Evolutionary conservation across 2,113 vertebrate genomes (phyloP), one percentile per base, ranked within the genome.

Genomic region (Eulacestoma nigropectus): DNA sequence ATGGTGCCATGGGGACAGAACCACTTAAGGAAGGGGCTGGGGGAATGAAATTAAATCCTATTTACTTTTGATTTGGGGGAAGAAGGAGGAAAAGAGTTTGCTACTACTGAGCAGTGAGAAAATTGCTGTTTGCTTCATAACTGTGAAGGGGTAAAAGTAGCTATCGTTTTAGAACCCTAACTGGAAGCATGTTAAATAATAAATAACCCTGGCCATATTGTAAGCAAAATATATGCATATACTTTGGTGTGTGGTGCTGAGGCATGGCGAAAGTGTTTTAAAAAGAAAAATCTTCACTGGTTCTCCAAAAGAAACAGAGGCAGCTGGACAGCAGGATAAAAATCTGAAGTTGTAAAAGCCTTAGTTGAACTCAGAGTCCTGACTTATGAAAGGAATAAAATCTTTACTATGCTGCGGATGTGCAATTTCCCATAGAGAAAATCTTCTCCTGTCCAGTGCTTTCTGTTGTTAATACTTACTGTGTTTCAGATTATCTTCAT

Each of bases 321-420:
- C 39, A 77, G 19, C 39, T 93, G 76, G 79, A 56, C 35, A 84
- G 64, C 13, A 86, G 73, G 44, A 84, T 88, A 86, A 92, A 94
- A 96, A 67, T 37, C n/a, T n/a, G 26, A 65, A 79, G 73, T 46
- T 42, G 13, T 95, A 91, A 93, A 93, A 89, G 62, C 85, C 80
- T 82, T 62, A 64, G 79, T 5, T 92, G 83, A 89, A 60, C 79
- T 78, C 83, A 76, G 85, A 72, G 78, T 41, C 68, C 47, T 92
- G 93, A 97, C 76, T 95, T 96, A 94, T 64, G 80, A 67, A 87
- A 84, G 76, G 68, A 95, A 96, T 97, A 95, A 97, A 97, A 93
- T 63, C 93, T 96, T 92, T 81, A 92, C 80, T 92, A 47, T 64
- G 73, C 80, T 84, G 53, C 62, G 74, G 90, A 92, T 68, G 90